phyloP scores from a whole-genome alignment of 2,888 invertebrate species.

The Smittia aterrima region DNA sequence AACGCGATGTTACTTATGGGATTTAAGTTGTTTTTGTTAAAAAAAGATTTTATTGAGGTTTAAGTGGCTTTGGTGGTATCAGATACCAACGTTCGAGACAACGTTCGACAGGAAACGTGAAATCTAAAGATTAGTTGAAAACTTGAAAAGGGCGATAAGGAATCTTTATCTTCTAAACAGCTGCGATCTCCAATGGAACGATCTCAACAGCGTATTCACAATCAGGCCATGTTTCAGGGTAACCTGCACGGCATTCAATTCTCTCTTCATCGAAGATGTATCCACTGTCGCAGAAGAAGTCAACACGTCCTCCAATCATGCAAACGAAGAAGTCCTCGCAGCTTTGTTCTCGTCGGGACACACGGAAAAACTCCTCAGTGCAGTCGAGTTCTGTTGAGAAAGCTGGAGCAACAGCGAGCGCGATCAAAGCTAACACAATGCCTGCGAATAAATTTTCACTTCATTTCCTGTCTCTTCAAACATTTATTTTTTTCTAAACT shows the following conservation, averaged over 20 bases:
- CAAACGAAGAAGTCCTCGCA: not conserved
- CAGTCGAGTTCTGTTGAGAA: not conserved
- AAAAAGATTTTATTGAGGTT: too few relatives aligned
- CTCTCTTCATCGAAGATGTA: constrained; percentile 10
- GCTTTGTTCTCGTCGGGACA: not conserved
- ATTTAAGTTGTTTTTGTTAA: too few relatives aligned
- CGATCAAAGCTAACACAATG: not conserved
- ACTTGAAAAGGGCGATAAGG: not conserved
- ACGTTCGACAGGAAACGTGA: not conserved
- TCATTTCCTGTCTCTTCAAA: not conserved
- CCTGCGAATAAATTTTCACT: not conserved
- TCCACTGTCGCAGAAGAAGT: not conserved
- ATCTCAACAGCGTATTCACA: not conserved
- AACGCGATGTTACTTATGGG: too few relatives aligned
- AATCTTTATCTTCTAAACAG: not conserved
- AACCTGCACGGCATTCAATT: constrained; percentile 18
- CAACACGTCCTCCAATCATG: not conserved
- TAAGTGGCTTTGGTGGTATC: too few relatives aligned
- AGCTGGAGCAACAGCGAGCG: not conserved
- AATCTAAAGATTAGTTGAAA: not conserved
- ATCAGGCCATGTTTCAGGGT: not conserved
- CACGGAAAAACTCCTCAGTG: not conserved
- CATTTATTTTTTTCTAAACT: not conserved
- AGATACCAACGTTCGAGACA: too few relatives aligned
- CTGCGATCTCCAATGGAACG: not conserved